Percentiles rank a stretch among this genome's conserved stretches.
Conservation (phyloP, 2,888 invertebrate genomes). For the Syrphus vitripennis region DNA sequence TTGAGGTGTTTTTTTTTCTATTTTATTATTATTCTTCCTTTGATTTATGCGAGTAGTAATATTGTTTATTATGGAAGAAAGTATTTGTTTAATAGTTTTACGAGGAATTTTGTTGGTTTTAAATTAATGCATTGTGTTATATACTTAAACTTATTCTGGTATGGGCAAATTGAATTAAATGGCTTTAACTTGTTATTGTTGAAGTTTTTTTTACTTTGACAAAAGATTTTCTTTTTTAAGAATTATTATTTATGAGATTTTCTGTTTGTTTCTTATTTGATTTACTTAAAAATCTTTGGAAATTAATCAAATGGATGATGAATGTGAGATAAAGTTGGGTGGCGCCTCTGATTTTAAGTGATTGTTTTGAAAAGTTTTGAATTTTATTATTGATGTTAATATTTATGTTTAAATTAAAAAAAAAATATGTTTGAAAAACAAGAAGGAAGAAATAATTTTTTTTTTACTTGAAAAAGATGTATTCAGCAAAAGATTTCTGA, state of each 20-base stretch:
- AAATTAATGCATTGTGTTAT: constrained; percentile 35
- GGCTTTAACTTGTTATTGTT: constrained; percentile 18
- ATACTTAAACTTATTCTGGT: too few relatives aligned
- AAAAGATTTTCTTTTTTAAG: background rate
- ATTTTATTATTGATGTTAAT: background rate
- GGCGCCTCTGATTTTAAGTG: background rate
- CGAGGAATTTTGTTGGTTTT: background rate
- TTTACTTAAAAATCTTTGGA: too few relatives aligned
- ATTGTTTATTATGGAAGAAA: background rate
- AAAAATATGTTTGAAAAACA: too few relatives aligned
- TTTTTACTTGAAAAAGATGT: too few relatives aligned
- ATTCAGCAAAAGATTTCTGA: too few relatives aligned
- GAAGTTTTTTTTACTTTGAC: background rate
- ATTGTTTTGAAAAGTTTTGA: background rate
- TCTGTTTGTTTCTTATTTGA: background rate
- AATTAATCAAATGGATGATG: background rate
- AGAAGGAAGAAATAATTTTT: too few relatives aligned
- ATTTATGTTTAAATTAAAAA: too few relatives aligned
- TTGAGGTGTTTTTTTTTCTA: constrained; percentile 30
- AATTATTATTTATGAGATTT: constrained; percentile 9
- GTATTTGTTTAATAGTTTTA: background rate
- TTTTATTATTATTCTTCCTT: constrained; percentile 9
- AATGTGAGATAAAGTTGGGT: background rate
- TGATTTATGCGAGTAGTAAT: constrained; percentile 36
- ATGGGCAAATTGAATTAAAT: constrained; percentile 37